These are phyloP conservation scores for Gambusia holbrooki DNA, from an alignment of 2,113 vertebrate genomes.

Conservation along the genomic window DNA sequence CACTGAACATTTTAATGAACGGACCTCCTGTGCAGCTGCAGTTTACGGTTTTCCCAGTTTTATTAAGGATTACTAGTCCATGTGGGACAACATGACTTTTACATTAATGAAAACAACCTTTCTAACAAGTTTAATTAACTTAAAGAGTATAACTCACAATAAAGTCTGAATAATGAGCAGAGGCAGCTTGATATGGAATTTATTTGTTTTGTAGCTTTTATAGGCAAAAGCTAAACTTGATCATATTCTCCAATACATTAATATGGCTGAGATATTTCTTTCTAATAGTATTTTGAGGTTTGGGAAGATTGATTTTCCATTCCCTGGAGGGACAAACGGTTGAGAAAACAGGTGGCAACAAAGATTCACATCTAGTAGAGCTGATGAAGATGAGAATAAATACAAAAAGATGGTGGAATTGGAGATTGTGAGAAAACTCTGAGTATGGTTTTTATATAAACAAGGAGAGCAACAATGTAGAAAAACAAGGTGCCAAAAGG, in stretches of 20 bases:
- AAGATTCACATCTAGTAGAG: slow-evolving; percentile 39
- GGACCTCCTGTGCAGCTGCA: background rate
- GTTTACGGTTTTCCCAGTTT: background rate
- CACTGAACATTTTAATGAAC: background rate
- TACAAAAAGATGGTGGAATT: background rate
- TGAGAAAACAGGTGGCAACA: slow-evolving; percentile 35
- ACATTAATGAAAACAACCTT: slow-evolving; percentile 25
- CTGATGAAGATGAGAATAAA: slow-evolving; percentile 12
- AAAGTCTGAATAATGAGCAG: slow-evolving; percentile 20
- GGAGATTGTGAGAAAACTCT: slow-evolving; percentile 4
- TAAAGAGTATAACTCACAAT: slow-evolving; percentile 25
- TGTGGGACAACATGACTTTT: background rate
- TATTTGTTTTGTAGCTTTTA: slow-evolving; percentile 39
- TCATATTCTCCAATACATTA: slow-evolving; percentile 36
- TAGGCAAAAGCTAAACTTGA: slow-evolving; percentile 1
- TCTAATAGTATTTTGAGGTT: slow-evolving; percentile 21
- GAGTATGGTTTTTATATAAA: slow-evolving; percentile 23
- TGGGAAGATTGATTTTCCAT: slow-evolving; percentile 17
- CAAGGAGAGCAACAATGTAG: background rate
- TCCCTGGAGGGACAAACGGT: slow-evolving; percentile 4
- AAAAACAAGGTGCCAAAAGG: background rate
- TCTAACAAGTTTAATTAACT: slow-evolving; percentile 28
- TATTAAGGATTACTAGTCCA: background rate
- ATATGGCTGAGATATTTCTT: slow-evolving; percentile 24
- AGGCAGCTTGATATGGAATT: slow-evolving; percentile 33